Base-by-base conservation (phyloP, 1,140 invertebrate genomes). In the Drosophila bocqueti region DNA sequence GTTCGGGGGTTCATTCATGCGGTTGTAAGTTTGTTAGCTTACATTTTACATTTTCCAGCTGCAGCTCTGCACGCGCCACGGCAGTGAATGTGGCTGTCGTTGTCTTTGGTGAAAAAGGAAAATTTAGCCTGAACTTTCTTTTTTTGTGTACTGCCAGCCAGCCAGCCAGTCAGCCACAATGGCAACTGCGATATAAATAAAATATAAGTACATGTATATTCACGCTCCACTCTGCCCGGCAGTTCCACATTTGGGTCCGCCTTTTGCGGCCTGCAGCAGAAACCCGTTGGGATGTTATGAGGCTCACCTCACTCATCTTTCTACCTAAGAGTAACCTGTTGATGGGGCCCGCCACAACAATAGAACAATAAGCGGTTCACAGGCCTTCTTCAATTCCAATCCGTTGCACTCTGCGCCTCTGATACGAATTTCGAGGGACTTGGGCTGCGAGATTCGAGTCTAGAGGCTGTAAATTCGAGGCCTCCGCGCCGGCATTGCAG, bases 61-160 rank as follows among this genome's bases (percentile, higher is more conserved):
- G 76, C 66, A 60, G 61, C 18, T 29, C 50, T 69, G 52, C 68
- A 69, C 43, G 50, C 65, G 52, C 65, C 65, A 18, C 40, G 84
- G 67, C 84, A 87, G 84, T 90, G 84, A 89, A 90, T 89, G 84
- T 89, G 78, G 79, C 63, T 83, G 83, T 76, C 65, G 84, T 90
- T 77, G 83, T 76, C 75, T 79, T 66, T 81, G 63, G 46, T 52
- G 54, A 90, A 90, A 90, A 90, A 82, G 82, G 90, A 91, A 90
- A 85, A 79, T 80, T 76, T 74, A 82, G 57, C 86, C 78, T 85
- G 81, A 90, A 90, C 85, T 90, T 90, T 90, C 85, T 90, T 90
- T 90, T 87, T 85, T 79, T 77, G 75, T 77, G 63, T 77, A 79
- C 66, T 72, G 81, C 69, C 24, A 61, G 55, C 77, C 68, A 47